Base-by-base conservation (phyloP, 1,140 invertebrate species). In the Dysdera silvatica region DNA sequence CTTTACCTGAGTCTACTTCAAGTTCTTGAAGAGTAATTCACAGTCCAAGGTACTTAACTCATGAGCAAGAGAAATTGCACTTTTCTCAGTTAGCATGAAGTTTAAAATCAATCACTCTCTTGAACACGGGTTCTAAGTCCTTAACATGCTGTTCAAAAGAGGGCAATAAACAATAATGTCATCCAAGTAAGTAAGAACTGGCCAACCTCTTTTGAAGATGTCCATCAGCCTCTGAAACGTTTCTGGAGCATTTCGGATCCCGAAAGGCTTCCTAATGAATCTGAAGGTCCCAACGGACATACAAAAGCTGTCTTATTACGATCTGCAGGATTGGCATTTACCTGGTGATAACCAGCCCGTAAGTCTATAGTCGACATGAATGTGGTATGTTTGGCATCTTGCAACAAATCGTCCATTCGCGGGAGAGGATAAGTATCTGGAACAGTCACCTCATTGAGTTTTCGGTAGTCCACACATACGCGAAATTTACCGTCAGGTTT, bases 391-490 rank as follows among this genome's bases (percentile, higher is more conserved):
- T 23, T 32, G 6, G 33, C 31, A 14, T 32, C 49, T 29, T 74
- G 65, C 3, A 83, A 60, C 10, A 69, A 67, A 23, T 79, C 77
- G 8, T 80, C 74, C 24, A 81, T 77, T 5, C 71, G 35, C 0
- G 78, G 80, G 3, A 83, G 60, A 14, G 65, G 31, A 66, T 40
- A 37, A 66, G 55, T 5, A 63, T 66, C 71, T 35, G 14, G 10
- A 40, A 4, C 41, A 14, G 54, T 61, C 12, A 68, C 61, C 41
- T 32, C 40, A 52, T 61, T 71, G 3, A 70, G 24, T 31, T 41
- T 18, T 1, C 60, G 16, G 29, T 53, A 67, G 58, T 67, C 56
- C n/a, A 58, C 16, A 32, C 51, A 47, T 5, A 70, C 18, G 16
- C 62, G 29, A n/a, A 41, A 14, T 12, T 32, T 32, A 28, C 47